Conservation (phyloP, 2,888 invertebrate species). For the Trichopoda pennipes region DNA sequence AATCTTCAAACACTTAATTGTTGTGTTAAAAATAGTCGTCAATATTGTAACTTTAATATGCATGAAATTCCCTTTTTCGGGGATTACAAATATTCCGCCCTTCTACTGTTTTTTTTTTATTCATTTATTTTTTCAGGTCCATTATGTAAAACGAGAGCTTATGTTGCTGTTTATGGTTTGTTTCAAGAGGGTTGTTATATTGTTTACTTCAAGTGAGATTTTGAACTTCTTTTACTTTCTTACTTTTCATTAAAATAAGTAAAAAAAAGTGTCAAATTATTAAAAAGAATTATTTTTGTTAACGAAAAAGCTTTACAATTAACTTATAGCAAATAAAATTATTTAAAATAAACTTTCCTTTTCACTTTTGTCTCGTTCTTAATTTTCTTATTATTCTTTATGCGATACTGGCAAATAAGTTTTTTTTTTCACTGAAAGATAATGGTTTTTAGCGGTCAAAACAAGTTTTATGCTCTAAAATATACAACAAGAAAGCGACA, state of each 20-base stretch:
- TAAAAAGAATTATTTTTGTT: constrained; percentile 51
- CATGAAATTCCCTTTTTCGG: constrained; percentile 44
- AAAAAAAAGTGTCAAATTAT: constrained; percentile 46
- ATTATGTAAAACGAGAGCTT: constrained; percentile 1
- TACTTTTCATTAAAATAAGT: no score
- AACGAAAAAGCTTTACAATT: constrained; percentile 43
- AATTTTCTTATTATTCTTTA: no score
- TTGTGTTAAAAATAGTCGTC: neutral
- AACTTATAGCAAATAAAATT: no score
- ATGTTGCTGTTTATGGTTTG: constrained; percentile 30
- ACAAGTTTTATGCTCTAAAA: no score
- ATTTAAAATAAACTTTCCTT: no score
- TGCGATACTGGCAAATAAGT: no score
- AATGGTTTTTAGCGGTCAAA: no score
- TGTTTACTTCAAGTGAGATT: constrained; percentile 56
- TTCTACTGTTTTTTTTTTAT: constrained; percentile 2
- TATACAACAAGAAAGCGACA: no score
- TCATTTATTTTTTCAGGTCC: neutral
- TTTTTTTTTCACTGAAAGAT: no score
- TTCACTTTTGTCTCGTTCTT: no score
- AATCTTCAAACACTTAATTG: constrained; percentile 8
- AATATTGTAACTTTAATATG: constrained; percentile 30
- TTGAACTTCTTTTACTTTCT: constrained; percentile 9
- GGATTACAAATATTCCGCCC: constrained; percentile 37
- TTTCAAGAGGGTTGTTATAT: constrained; percentile 47